Base-by-base conservation (phyloP, 2,888 invertebrate genomes). In the Galerucella nymphaeae region DNA sequence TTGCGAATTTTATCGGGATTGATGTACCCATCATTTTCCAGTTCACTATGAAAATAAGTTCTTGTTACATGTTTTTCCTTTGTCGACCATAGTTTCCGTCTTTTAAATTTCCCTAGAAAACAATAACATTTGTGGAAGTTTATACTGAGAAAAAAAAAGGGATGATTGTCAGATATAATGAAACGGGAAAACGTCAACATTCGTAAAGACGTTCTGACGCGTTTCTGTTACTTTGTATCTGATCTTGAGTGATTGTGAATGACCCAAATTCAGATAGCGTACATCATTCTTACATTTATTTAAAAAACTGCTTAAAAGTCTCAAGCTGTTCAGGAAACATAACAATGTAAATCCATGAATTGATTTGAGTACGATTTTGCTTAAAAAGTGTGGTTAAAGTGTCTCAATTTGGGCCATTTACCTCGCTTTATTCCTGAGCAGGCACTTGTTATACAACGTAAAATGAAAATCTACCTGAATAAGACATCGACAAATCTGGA, bases 41-140 rank as follows among this genome's bases (percentile, higher is more conserved):
- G 20, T 63, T n/a, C n/a, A n/a, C n/a, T n/a, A n/a, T n/a, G n/a
- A n/a, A n/a, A n/a, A n/a, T n/a, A n/a, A n/a, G n/a, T n/a, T n/a
- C n/a, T n/a, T n/a, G n/a, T n/a, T 63, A 63, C 63, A 63, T 63
- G 16, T 45, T 63, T 63, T 23, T 45, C 42, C 14, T 42, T 48
- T 48, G 63, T 45, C 20, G 45, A 48, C 63, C 63, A 45, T 45
- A 45, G 45, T 14, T 45, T 45, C 2, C 45, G 45, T 45, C 45
- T 45, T 45, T 45, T 45, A 45, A 13, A 45, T 45, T 45, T 45
- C 13, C 45, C 45, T 45, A 45, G 45, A 45, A 45, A 45, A 45
- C n/a, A 50, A 50, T 1, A 50, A n/a, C 4, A 8, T 50, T 50
- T 16, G 38, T 59, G 6, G 59, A 2, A 23, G 10, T 38, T 16